Percentiles rank a stretch among this genome's conserved stretches.
phyloP scores from a whole-genome alignment of 1,140 invertebrate genomes.

The Drosophila teissieri region DNA sequence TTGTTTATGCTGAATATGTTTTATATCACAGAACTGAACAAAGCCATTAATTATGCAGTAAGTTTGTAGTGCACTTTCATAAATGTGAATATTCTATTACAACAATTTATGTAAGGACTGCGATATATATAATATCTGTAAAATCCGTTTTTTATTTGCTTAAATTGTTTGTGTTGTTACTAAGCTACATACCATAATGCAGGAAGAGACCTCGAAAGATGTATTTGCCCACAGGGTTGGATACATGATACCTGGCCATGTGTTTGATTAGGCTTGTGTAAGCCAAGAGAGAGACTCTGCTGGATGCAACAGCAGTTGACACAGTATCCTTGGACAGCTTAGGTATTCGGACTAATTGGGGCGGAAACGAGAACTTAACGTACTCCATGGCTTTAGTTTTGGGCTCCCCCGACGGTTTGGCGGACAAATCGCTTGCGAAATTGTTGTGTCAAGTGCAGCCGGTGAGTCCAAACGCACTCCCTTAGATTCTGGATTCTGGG shows the following conservation, averaged over 20 bases:
- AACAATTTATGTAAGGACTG: too few relatives aligned
- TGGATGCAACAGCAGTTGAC: background rate
- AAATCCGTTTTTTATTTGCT: background rate
- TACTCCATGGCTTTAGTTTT: background rate
- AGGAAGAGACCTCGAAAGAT: too few relatives aligned
- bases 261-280: slow-evolving; percentile 19
- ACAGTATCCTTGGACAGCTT: slow-evolving; percentile 14
- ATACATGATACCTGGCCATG: too few relatives aligned
- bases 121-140: too few relatives aligned
- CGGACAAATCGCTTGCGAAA: slow-evolving; percentile 63
- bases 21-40: too few relatives aligned
- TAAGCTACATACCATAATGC: too few relatives aligned
- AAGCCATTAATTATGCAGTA: too few relatives aligned
- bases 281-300: background rate
- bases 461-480: slow-evolving; percentile 5
- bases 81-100: too few relatives aligned
- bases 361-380: slow-evolving; percentile 37
- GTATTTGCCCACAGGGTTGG: background rate
- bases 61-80: too few relatives aligned
- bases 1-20: too few relatives aligned
- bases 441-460: slow-evolving; percentile 72
- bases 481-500: background rate
- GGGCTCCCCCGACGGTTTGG: slow-evolving; percentile 7
- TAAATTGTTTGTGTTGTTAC: background rate
- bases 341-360: slow-evolving; percentile 41